phyloP scores from a whole-genome alignment of 2,113 vertebrate species.

The Rhineura floridana region DNA sequence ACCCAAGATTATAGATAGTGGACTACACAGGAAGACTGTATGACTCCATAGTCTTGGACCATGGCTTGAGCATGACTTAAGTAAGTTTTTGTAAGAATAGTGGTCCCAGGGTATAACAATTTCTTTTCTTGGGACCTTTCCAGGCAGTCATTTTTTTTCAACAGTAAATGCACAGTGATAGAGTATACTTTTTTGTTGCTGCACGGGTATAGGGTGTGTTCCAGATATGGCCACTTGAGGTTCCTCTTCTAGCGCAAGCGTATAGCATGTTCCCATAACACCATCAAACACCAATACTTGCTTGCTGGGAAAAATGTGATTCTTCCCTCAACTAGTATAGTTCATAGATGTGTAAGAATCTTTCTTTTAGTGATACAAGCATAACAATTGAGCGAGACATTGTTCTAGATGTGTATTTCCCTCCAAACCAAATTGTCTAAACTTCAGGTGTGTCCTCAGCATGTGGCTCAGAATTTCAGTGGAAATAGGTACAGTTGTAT shows the following conservation, averaged over 20 bases:
- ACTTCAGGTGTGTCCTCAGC: too few species aligned
- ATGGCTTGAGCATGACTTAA: constrained; percentile 47
- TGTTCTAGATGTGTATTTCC: too few species aligned
- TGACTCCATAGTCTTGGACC: constrained; percentile 58
- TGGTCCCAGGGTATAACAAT: constrained; percentile 1
- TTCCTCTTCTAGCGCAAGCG: neutral
- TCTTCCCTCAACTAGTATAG: neutral
- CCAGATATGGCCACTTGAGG: too few species aligned
- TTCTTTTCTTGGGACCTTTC: neutral
- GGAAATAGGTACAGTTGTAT: too few species aligned
- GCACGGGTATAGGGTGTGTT: neutral
- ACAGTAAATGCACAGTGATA: neutral
- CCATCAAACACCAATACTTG: too few species aligned
- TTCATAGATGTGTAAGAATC: neutral
- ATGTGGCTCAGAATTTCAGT: too few species aligned
- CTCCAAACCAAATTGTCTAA: too few species aligned
- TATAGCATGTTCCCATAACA: neutral
- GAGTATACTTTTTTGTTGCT: neutral
- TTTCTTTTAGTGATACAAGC: too few species aligned
- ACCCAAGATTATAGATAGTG: constrained; percentile 48
- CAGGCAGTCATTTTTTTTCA: neutral
- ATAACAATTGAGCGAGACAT: too few species aligned
- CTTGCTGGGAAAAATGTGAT: neutral
- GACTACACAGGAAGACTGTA: constrained; percentile 57
- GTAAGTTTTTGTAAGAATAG: constrained; percentile 34